Conservation (phyloP, 2,888 invertebrate species). For the Oscheius sp. region DNA sequence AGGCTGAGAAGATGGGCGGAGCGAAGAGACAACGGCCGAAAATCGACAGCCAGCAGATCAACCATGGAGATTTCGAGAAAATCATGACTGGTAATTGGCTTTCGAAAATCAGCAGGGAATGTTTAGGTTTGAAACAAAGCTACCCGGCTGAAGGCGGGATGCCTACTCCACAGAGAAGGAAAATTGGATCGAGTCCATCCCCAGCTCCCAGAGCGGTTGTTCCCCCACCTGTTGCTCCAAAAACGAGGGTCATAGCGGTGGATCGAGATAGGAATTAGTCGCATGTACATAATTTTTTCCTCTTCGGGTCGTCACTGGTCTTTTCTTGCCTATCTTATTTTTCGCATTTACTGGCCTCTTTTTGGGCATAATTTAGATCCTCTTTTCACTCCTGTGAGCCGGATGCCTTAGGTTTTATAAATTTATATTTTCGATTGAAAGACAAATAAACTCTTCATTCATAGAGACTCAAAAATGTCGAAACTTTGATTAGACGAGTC, state of each 20-base stretch:
- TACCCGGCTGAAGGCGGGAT: slow-evolving; percentile 21
- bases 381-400: not conserved
- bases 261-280: slow-evolving; percentile 47
- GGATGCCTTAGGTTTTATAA: not conserved
- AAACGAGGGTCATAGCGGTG: slow-evolving; percentile 49
- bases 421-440: not conserved
- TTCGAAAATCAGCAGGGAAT: not conserved
- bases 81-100: slow-evolving; percentile 56
- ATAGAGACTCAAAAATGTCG: too few species aligned
- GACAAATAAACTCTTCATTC: not conserved
- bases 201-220: slow-evolving; percentile 33
- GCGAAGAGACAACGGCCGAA: slow-evolving; percentile 42
- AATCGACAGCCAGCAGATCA: slow-evolving; percentile 61
- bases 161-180: slow-evolving; percentile 43
- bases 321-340: slow-evolving; percentile 1
- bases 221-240: slow-evolving; percentile 59
- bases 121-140: slow-evolving; percentile 52
- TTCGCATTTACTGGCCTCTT: not conserved
- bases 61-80: slow-evolving; percentile 67
- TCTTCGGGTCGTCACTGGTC: slow-evolving; percentile 6
- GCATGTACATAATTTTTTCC: not conserved
- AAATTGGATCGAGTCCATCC: slow-evolving; percentile 43
- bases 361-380: not conserved
- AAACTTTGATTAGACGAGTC: too few species aligned
- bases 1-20: slow-evolving; percentile 43